Evolutionary conservation across 2,797 vertebrate species (phyloP).

Genomic region (Enteromius mattozi): DNA sequence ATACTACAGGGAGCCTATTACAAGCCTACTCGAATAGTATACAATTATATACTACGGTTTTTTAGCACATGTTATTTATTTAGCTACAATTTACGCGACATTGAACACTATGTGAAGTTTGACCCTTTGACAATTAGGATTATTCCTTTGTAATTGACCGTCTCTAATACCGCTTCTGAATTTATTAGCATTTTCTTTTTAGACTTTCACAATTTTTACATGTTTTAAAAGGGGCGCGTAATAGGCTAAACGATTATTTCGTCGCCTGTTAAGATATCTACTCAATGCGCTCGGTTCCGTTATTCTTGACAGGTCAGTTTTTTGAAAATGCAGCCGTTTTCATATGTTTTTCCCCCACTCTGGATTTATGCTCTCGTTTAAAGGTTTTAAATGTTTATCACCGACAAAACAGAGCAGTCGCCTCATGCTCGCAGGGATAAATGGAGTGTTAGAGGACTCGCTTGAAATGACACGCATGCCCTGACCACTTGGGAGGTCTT

Average conservation of each 20-base stretch:
- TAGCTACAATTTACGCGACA: no score
- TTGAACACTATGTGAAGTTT: not conserved
- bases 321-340: slow-evolving; percentile 49
- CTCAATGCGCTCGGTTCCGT: not conserved
- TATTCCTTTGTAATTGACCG: not conserved
- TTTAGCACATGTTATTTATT: no score
- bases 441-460: slow-evolving; percentile 72
- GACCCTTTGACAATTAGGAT: not conserved
- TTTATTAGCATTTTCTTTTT: no score
- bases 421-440: slow-evolving; percentile 67
- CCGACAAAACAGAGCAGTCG: slow-evolving; percentile 65
- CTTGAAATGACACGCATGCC: slow-evolving; percentile 74
- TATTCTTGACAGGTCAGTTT: slow-evolving; percentile 1
- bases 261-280: not conserved
- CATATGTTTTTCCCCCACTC: slow-evolving; percentile 35
- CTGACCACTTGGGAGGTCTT: slow-evolving; percentile 86
- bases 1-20: not conserved
- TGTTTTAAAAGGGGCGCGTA: not conserved
- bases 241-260: not conserved
- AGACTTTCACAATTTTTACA: not conserved
- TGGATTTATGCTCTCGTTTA: slow-evolving; percentile 66
- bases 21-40: not conserved
- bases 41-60: no score
- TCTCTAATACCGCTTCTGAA: no score
- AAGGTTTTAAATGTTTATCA: slow-evolving; percentile 66